phyloP scores from a whole-genome alignment of 2,797 vertebrate species.

The Syngnathus rostellatus region DNA sequence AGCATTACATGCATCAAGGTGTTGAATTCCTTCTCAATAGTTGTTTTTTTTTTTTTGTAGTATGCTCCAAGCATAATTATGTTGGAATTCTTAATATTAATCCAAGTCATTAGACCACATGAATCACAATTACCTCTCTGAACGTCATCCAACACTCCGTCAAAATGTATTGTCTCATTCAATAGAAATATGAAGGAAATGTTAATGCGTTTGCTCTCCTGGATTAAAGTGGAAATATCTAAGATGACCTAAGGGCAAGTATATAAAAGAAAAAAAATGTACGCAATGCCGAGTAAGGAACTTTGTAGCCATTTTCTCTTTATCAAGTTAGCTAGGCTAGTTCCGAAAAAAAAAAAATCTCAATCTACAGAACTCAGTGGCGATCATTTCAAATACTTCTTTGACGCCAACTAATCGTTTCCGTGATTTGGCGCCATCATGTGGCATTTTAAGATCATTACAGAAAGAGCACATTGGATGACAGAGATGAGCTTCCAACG shows the following conservation, averaged over 20 bases:
- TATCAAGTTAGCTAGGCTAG: no score
- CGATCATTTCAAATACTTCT: no score
- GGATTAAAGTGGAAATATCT: not conserved
- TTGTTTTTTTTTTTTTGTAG: constrained; percentile 23
- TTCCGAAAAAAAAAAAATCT: no score
- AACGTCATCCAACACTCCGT: constrained; percentile 26
- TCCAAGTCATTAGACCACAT: constrained; percentile 39
- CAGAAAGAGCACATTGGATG: not conserved
- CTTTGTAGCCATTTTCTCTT: not conserved
- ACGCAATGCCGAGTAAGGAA: not conserved
- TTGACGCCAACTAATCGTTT: no score
- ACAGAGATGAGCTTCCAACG: no score
- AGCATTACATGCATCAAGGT: not conserved
- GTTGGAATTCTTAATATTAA: constrained; percentile 34
- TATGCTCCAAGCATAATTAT: constrained; percentile 11
- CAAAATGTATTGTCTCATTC: constrained; percentile 1
- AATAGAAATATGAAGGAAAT: constrained; percentile 10
- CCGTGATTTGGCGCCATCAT: no score
- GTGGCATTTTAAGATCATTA: no score
- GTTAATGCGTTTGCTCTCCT: not conserved
- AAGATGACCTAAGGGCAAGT: not conserved
- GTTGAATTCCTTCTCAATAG: constrained; percentile 28
- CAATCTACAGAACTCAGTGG: no score
- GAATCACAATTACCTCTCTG: constrained; percentile 33
- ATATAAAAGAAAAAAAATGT: not conserved